A percentile compares a stretch with the other conserved stretches of the same genome.
Evolutionary conservation across 2,888 invertebrate genomes (phyloP).

Genomic region (Drosophila kambysellisi): DNA sequence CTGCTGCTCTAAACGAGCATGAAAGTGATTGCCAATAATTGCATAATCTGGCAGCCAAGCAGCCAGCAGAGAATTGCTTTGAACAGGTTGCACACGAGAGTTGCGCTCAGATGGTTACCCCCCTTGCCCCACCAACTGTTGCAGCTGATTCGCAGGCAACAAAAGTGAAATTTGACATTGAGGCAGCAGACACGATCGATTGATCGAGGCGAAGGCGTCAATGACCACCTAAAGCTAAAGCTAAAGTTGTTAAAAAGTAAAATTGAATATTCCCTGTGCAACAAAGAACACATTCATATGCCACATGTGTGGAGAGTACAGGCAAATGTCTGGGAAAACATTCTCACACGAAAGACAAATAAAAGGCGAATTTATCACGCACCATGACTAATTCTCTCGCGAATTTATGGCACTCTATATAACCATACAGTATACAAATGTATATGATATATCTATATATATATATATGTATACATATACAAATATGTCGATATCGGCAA

Average conservation of each 20-base stretch:
- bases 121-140: slow-evolving; percentile 7
- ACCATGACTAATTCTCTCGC: slow-evolving; percentile 72
- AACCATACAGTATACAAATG: slow-evolving; percentile 8
- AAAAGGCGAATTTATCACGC: slow-evolving; percentile 79
- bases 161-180: slow-evolving; percentile 79
- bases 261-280: slow-evolving; percentile 38
- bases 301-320: slow-evolving; percentile 15
- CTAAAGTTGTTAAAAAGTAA: slow-evolving; percentile 57
- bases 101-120: slow-evolving; percentile 4
- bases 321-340: slow-evolving; percentile 45
- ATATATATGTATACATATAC: neutral
- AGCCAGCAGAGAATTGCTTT: slow-evolving; percentile 55
- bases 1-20: slow-evolving; percentile 77
- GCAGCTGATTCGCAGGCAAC: slow-evolving; percentile 50
- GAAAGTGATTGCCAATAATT: slow-evolving; percentile 80
- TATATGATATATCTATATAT: slow-evolving; percentile 5
- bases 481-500: slow-evolving; percentile 7
- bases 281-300: slow-evolving; percentile 73
- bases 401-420: slow-evolving; percentile 70
- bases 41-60: slow-evolving; percentile 67
- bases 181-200: slow-evolving; percentile 58
- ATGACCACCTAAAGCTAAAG: slow-evolving; percentile 61
- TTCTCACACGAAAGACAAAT: slow-evolving; percentile 79
- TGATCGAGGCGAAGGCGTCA: slow-evolving; percentile 57
- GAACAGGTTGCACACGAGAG: slow-evolving; percentile 69